phyloP scores from a whole-genome alignment of 2,113 vertebrate species.

The Hassar affinis region DNA sequence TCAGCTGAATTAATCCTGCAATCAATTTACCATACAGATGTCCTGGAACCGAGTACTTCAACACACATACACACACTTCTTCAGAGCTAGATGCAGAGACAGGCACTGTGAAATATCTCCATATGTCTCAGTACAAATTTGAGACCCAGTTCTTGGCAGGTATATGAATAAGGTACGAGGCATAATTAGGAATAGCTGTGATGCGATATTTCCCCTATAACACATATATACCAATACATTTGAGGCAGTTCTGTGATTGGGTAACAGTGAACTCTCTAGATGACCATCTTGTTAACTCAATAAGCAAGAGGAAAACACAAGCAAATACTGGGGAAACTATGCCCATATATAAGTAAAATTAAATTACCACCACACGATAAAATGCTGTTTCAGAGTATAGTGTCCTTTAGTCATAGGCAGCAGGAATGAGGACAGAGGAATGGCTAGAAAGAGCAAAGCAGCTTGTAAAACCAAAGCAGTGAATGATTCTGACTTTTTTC shows the following conservation, averaged over 20 bases:
- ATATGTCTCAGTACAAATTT: neutral
- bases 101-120: neutral
- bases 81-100: neutral
- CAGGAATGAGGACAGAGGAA: neutral
- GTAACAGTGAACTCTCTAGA: neutral
- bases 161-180: conserved; percentile 57
- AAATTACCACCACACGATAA: neutral
- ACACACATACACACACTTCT: neutral
- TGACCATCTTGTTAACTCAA: neutral
- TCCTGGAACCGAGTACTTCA: neutral
- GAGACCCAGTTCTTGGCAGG: neutral
- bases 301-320: neutral
- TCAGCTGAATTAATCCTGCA: conserved; percentile 1
- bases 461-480: neutral
- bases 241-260: conserved; percentile 15
- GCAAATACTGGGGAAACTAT: conserved; percentile 4
- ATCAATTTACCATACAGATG: conserved; percentile 21
- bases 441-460: neutral
- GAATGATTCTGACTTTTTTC: neutral
- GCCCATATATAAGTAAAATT: neutral
- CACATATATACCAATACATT: conserved; percentile 52
- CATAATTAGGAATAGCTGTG: conserved; percentile 48
- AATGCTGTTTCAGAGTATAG: neutral
- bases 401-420: neutral
- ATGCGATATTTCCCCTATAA: conserved; percentile 15